These are phyloP conservation scores for Morpho deidamia DNA, from an alignment of 2,888 invertebrate species.

Conservation along the genomic window DNA sequence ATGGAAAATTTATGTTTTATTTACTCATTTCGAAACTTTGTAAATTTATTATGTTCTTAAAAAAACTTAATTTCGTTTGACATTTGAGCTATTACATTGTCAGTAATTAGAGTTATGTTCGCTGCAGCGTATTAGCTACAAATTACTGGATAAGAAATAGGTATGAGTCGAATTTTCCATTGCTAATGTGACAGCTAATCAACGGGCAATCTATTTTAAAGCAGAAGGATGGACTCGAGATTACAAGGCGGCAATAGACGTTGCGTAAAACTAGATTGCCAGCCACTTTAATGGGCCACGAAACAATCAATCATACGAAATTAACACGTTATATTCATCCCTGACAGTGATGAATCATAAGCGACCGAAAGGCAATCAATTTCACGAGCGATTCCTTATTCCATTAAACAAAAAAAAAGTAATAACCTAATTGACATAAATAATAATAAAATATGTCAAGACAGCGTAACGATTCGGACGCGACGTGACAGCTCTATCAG, in stretches of 20 bases:
- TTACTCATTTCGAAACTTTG: no score
- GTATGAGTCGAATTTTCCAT: background rate
- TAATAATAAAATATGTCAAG: constrained; percentile 78
- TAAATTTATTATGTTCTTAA: no score
- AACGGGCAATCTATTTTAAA: constrained; percentile 34
- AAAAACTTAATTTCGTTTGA: no score
- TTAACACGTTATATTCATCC: constrained; percentile 74
- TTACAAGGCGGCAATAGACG: constrained; percentile 43
- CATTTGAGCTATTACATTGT: background rate
- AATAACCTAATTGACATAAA: constrained; percentile 79
- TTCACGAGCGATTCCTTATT: constrained; percentile 76
- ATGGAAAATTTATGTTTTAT: no score
- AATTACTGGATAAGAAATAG: background rate
- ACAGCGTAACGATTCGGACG: constrained; percentile 72
- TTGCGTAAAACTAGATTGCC: constrained; percentile 72
- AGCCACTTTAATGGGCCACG: constrained; percentile 56
- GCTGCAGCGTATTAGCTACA: no score
- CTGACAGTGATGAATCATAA: constrained; percentile 77
- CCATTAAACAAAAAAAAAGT: constrained; percentile 78
- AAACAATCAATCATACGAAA: constrained; percentile 74
- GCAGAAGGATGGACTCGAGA: constrained; percentile 28
- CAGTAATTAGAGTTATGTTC: no score
- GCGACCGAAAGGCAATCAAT: constrained; percentile 74
- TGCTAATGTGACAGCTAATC: constrained; percentile 53
- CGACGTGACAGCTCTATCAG: constrained; percentile 76